A percentile compares a stretch with the other conserved stretches of the same genome.
phyloP scores from a whole-genome alignment of 2,113 vertebrate species.

The Corythornis madagascariensis region DNA sequence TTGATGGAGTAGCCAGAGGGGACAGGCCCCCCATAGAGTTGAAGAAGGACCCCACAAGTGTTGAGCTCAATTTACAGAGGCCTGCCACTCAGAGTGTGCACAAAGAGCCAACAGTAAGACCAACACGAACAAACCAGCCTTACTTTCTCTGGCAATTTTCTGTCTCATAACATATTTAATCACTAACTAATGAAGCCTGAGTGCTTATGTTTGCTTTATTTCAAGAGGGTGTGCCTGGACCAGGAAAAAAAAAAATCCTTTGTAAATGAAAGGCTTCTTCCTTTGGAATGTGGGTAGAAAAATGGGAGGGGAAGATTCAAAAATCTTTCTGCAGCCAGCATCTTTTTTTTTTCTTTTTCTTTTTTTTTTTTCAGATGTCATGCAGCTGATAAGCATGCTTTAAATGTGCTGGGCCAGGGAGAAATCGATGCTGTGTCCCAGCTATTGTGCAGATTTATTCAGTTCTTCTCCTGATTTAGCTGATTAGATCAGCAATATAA shows the following conservation, averaged over 20 bases:
- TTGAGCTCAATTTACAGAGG: constrained; percentile 76
- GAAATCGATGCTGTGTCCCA: constrained; percentile 19
- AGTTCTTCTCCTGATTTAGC: constrained; percentile 1
- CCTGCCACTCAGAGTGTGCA: constrained; percentile 62
- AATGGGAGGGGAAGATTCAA: not conserved
- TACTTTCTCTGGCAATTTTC: constrained; percentile 33
- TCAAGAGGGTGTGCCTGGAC: not conserved
- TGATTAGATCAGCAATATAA: constrained; percentile 61
- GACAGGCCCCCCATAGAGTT: constrained; percentile 32
- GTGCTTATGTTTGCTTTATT: constrained; percentile 39
- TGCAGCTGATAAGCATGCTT: constrained; percentile 10
- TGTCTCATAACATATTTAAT: constrained; percentile 5
- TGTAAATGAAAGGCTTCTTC: constrained; percentile 43
- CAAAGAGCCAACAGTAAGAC: constrained; percentile 75
- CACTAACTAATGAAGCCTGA: constrained; percentile 27
- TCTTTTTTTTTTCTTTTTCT: not conserved
- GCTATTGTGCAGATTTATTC: constrained; percentile 53
- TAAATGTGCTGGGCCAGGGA: constrained; percentile 25
- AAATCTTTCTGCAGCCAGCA: not conserved
- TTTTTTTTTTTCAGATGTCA: not conserved
- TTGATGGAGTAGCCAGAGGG: constrained; percentile 70
- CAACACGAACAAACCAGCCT: constrained; percentile 29
- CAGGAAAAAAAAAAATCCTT: not conserved
- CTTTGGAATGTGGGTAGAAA: not conserved
- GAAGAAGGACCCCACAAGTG: constrained; percentile 64